Percentiles rank a stretch among this genome's conserved stretches.
Evolutionary conservation across 2,888 invertebrate species (phyloP).

Genomic region (Morpho achilles): DNA sequence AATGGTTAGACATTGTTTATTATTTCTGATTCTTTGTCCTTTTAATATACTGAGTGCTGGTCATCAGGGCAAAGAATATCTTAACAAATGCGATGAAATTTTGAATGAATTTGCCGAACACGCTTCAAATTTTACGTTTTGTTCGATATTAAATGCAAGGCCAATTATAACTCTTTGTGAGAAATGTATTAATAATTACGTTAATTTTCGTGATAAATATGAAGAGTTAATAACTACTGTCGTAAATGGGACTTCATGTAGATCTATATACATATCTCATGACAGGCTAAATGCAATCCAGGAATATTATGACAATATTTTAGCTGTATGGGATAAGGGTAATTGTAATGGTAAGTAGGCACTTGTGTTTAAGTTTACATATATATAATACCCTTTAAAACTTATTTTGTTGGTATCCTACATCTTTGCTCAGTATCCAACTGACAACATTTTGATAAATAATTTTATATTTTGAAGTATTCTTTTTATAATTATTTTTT

Average conservation of each 20-base stretch:
- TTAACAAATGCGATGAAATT: constrained; percentile 45
- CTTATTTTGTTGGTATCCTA: background rate
- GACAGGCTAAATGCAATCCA: constrained; percentile 82
- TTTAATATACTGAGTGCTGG: constrained; percentile 21
- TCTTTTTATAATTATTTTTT: no score
- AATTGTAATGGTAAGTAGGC: constrained; percentile 79
- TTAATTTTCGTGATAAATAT: constrained; percentile 71
- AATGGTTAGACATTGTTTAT: constrained; percentile 12
- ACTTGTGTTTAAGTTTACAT: background rate
- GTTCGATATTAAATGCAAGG: constrained; percentile 79
- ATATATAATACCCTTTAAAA: background rate
- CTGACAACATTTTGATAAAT: no score
- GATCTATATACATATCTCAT: constrained; percentile 77
- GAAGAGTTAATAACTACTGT: constrained; percentile 60
- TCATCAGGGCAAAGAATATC: constrained; percentile 21
- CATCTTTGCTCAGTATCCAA: no score
- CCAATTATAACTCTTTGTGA: constrained; percentile 80
- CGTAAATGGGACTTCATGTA: constrained; percentile 78
- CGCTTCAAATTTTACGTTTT: constrained; percentile 79
- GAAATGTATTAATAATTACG: constrained; percentile 76
- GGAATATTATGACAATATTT: constrained; percentile 75
- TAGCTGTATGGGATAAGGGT: constrained; percentile 80
- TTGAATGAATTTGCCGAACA: constrained; percentile 71
- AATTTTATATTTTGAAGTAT: no score
- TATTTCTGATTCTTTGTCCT: constrained; percentile 9